Conservation (phyloP, 2,113 vertebrate species). For the Gorilla gorilla region DNA sequence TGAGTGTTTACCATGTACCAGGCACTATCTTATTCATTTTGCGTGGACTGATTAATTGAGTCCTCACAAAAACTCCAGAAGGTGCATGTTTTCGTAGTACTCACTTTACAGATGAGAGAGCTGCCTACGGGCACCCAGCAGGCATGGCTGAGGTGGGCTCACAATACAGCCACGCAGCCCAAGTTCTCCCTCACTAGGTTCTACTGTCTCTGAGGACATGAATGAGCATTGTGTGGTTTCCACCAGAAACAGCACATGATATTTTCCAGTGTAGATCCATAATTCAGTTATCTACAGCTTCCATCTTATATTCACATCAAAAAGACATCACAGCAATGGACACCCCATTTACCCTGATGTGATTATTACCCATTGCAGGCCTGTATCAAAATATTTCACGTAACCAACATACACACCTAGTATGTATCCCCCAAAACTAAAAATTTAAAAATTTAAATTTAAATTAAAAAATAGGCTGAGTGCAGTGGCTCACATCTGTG, state of each 20-base stretch:
- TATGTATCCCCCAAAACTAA: too few relatives aligned
- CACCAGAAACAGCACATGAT: not conserved
- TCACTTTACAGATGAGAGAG: not conserved
- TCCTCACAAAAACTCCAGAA: not conserved
- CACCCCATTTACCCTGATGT: too few relatives aligned
- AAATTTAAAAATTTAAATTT: too few relatives aligned
- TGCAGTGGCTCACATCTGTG: too few relatives aligned
- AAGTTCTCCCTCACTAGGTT: not conserved
- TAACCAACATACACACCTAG: too few relatives aligned
- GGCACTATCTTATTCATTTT: not conserved
- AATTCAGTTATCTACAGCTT: not conserved
- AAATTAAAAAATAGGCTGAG: too few relatives aligned
- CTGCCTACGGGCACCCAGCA: not conserved
- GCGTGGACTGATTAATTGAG: fast-evolving
- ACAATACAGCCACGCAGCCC: not conserved
- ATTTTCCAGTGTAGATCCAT: not conserved
- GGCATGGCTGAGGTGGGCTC: not conserved
- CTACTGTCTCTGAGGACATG: not conserved
- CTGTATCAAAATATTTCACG: too few relatives aligned
- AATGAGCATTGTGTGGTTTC: not conserved
- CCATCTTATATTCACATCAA: not conserved
- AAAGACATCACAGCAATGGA: not conserved
- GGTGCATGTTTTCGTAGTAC: not conserved
- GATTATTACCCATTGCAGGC: too few relatives aligned
- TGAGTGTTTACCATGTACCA: not conserved